Evolutionary conservation across 2,888 invertebrate species (phyloP), one percentile per base, ranked within the genome.

Genomic region (Mythimna impura): DNA sequence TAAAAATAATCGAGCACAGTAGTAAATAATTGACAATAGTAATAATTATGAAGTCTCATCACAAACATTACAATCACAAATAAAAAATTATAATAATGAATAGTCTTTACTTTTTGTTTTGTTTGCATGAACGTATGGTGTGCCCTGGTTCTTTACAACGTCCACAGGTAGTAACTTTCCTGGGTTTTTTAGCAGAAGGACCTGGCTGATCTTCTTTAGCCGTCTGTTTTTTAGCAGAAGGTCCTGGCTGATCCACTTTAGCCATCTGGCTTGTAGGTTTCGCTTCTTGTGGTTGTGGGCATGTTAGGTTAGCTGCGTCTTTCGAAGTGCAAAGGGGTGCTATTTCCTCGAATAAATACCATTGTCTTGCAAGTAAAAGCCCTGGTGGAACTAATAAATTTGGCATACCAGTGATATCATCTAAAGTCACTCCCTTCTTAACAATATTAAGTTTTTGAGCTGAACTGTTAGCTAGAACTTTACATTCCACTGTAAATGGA

Each of bases 31-130:
- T 65, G 65, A 65, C 65, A 55, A 65, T 65, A 65, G 65, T 65
- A 65, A 65, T 60, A 60, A 65, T 65, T 65, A 36, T 65, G 65
- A 65, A 55, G 54, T 66, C 66, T 66, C 66, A 66, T 66, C 66
- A 66, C 66, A 66, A 66, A 66, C 66, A 66, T 66, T 66, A 66
- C 66, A 66, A 66, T 66, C 66, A 66, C 66, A 66, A 66, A 66
- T 66, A 66, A 66, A 66, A 66, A 66, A 66, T 66, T 66, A 66
- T 66, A 66, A 66, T 66, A 66, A 66, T 66, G 66, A 66, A 66
- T 66, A 58, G 66, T 66, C 66, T 66, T 66, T 66, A 57, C 66
- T 57, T 66, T 66, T 66, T 66, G 57, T 66, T 66, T 66, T 66
- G 58, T 66, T 66, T 66, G 66, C 66, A 66, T 66, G 66, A 66